Percentiles rank a stretch among this genome's conserved stretches.
Evolutionary conservation across 37 sponge, comb jelly and placozoan genomes (phyloP).

Genomic region (Bolinopsis microptera): DNA sequence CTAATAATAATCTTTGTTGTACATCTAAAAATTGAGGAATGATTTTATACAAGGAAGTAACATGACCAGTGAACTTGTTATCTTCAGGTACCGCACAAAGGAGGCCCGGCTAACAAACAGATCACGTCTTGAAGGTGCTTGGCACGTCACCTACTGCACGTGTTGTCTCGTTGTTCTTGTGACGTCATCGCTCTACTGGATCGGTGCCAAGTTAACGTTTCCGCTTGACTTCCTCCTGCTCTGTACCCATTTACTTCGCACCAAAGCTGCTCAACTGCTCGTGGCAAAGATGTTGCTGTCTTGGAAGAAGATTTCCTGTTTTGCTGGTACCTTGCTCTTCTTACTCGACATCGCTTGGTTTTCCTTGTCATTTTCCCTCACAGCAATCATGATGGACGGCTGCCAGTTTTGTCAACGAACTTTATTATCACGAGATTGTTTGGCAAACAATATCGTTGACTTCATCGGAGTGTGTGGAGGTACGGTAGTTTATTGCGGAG

Average conservation of each 20-base stretch:
- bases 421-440: background rate
- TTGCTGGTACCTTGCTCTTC: background rate
- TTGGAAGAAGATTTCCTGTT: background rate
- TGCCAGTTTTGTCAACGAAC: background rate
- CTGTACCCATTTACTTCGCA: background rate
- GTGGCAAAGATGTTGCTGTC: background rate
- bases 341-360: background rate
- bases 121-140: background rate
- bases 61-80: too few relatives aligned
- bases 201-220: background rate
- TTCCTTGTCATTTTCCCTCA: background rate
- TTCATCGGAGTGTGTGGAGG: background rate
- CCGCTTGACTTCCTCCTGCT: background rate
- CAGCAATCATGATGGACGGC: background rate
- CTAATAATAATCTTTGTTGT: too few relatives aligned
- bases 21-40: too few relatives aligned
- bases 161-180: background rate
- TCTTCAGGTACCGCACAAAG: background rate
- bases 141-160: background rate
- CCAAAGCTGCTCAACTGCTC: background rate
- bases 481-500: background rate
- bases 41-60: too few relatives aligned
- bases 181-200: background rate
- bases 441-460: background rate
- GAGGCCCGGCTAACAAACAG: background rate